Percentiles rank a stretch among this genome's conserved stretches.
Evolutionary conservation across 2,888 invertebrate species (phyloP).

Genomic region (Acanthococcus lagerstroemiae): DNA sequence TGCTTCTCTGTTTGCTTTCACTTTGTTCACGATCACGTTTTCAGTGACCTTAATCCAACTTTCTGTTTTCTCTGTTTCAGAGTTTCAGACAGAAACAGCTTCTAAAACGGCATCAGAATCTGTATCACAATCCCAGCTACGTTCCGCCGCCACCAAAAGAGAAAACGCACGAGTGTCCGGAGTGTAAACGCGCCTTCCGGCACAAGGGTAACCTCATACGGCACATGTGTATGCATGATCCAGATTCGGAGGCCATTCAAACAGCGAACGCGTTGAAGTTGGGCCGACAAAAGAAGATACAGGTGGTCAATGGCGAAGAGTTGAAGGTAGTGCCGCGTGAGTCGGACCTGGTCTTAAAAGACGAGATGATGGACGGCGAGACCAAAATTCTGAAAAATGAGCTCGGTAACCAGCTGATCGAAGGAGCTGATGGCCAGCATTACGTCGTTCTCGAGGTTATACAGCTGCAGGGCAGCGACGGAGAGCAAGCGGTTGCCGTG

Average conservation of each 20-base stretch:
- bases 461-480: conserved; percentile 48
- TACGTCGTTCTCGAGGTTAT: conserved; percentile 86
- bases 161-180: conserved; percentile 77
- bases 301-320: conserved; percentile 50
- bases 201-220: conserved; percentile 88
- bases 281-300: conserved; percentile 66
- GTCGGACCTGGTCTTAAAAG: conserved; percentile 35
- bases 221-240: conserved; percentile 84
- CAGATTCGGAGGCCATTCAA: conserved; percentile 64
- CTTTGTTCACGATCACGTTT: not conserved
- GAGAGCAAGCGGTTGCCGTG: conserved; percentile 43
- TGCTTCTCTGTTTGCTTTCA: not conserved
- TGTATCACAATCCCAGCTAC: conserved; percentile 85
- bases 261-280: conserved; percentile 64
- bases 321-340: conserved; percentile 37
- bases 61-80: conserved; percentile 34
- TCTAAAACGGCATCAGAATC: conserved; percentile 77
- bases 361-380: conserved; percentile 40
- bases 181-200: conserved; percentile 46
- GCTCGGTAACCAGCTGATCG: conserved; percentile 52
- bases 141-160: conserved; percentile 78
- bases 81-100: conserved; percentile 77
- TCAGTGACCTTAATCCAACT: too few species aligned
- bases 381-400: conserved; percentile 39
- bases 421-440: conserved; percentile 66